These are phyloP conservation scores for Epicauta chinensis DNA, from an alignment of 1,140 invertebrate genomes.

Conservation along the genomic window DNA sequence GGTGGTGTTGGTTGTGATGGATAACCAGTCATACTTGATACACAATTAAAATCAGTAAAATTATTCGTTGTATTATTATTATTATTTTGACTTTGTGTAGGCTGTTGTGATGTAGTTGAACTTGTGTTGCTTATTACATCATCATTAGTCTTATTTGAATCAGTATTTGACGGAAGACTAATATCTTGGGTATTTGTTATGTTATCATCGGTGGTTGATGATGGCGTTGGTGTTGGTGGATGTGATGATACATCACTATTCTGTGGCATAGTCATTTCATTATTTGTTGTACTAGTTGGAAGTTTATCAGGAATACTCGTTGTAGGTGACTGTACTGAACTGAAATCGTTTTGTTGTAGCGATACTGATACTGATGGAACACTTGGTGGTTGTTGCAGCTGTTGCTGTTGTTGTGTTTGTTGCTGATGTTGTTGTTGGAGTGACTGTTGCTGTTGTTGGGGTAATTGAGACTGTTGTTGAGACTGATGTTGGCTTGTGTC, in stretches of 20 bases:
- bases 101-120: conserved; percentile 24
- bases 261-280: conserved; percentile 29
- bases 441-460: conserved; percentile 1
- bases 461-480: conserved; percentile 5
- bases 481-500: conserved; percentile 13
- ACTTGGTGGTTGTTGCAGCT: conserved; percentile 24
- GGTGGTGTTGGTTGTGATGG: conserved; percentile 39
- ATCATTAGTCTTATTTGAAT: conserved; percentile 33
- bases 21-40: conserved; percentile 37
- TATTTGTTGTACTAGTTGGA: conserved; percentile 39
- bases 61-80: conserved; percentile 31
- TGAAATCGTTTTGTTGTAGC: conserved; percentile 33
- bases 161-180: conserved; percentile 36
- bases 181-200: conserved; percentile 35
- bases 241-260: conserved; percentile 38
- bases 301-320: conserved; percentile 41
- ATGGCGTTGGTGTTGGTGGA: conserved; percentile 41
- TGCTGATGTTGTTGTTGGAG: conserved; percentile 13
- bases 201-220: conserved; percentile 42
- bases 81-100: conserved; percentile 32
- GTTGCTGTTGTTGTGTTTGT: conserved; percentile 23
- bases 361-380: conserved; percentile 27
- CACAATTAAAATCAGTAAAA: conserved; percentile 38
- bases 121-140: conserved; percentile 30
- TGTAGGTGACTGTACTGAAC: conserved; percentile 36